Evolutionary conservation across 1,140 invertebrate genomes (phyloP).

Genomic region (Apis laboriosa): DNA sequence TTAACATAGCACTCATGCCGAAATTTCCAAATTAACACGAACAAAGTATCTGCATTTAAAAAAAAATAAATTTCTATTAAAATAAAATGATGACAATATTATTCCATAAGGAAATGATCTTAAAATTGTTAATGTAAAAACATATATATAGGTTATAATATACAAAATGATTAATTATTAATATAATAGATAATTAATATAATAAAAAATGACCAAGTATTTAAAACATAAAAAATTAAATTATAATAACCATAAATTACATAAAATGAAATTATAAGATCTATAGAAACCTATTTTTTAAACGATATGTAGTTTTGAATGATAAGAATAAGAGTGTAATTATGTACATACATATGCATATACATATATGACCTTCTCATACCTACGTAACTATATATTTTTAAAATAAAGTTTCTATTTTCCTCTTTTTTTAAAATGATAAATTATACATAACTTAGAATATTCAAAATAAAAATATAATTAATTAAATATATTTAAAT

Average conservation of each 20-base stretch:
- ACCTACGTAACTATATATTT: neutral
- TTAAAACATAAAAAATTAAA: neutral
- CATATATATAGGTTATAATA: conserved; percentile 4
- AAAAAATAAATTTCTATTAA: neutral
- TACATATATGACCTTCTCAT: neutral
- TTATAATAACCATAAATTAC: neutral
- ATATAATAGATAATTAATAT: no score
- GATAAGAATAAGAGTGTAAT: neutral
- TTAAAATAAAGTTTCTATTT: neutral
- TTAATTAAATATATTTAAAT: neutral
- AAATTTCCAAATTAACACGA: conserved; percentile 1
- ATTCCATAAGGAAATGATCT: neutral
- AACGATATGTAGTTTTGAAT: neutral
- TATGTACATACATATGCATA: no score
- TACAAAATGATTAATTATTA: neutral
- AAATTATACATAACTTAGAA: neutral
- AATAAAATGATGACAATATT: neutral
- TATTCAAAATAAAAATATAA: neutral
- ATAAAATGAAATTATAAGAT: neutral
- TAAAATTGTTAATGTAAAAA: neutral
- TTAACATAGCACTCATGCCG: conserved; percentile 66
- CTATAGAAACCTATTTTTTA: neutral
- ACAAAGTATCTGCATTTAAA: conserved; percentile 21
- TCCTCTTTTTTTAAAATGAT: neutral
- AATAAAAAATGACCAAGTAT: neutral